phyloP scores from a whole-genome alignment of 2,797 vertebrate genomes.

The Allenopithecus nigroviridis region DNA sequence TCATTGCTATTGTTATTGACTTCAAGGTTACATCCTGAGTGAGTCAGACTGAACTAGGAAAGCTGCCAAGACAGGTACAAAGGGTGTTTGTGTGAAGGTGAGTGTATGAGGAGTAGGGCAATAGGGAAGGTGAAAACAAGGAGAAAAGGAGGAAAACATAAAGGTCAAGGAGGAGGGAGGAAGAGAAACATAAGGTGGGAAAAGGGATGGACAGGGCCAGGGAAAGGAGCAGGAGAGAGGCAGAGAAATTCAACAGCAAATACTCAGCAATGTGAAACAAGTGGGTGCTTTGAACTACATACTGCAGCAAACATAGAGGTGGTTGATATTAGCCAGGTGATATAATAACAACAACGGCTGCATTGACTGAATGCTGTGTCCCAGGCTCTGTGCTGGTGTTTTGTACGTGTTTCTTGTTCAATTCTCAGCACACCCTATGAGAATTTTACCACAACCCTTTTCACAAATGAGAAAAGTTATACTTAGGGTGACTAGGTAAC shows the following conservation, averaged over 20 bases:
- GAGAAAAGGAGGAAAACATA: not conserved
- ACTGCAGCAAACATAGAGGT: not conserved
- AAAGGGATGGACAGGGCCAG: not conserved
- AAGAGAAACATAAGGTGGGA: not conserved
- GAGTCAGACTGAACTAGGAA: constrained; percentile 28
- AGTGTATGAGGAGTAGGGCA: not conserved
- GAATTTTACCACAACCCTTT: not conserved
- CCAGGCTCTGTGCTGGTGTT: not conserved
- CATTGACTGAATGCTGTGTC: not conserved
- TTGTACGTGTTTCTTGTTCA: not conserved
- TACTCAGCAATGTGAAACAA: not conserved
- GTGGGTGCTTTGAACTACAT: not conserved
- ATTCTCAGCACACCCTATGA: not conserved
- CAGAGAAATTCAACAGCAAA: not conserved
- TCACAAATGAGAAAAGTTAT: not conserved
- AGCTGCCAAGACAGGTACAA: constrained; percentile 39
- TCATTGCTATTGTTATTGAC: not conserved
- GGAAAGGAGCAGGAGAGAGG: not conserved
- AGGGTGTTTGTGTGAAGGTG: not conserved
- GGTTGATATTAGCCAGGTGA: not conserved
- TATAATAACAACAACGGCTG: not conserved
- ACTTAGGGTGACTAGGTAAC: not conserved
- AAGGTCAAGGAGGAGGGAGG: not conserved
- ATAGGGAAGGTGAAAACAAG: not conserved
- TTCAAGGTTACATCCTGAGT: not conserved